A percentile compares a stretch with the other conserved stretches of the same genome.
phyloP scores from a whole-genome alignment of 1,140 invertebrate species.

The Oryzaephilus surinamensis region DNA sequence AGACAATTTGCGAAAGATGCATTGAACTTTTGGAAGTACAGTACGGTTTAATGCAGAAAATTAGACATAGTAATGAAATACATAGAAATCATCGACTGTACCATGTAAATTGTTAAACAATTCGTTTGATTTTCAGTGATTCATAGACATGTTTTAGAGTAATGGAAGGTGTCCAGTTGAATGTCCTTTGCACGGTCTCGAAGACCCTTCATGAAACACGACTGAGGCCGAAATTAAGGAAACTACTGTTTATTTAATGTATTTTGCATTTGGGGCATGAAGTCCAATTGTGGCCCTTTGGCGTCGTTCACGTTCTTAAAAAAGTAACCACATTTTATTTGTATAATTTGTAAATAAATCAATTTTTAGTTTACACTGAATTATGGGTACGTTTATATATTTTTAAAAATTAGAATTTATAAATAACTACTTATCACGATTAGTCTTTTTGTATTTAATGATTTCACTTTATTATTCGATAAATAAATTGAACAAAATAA shows the following conservation, averaged over 20 bases:
- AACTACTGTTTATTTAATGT: constrained; percentile 1
- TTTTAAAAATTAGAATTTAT: no score
- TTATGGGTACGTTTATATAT: no score
- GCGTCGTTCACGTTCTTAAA: no score
- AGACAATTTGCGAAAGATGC: constrained; percentile 27
- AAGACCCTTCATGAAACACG: constrained; percentile 12
- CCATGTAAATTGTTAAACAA: constrained; percentile 16
- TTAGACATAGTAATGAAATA: constrained; percentile 19
- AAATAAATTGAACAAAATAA: no score
- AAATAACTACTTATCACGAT: no score
- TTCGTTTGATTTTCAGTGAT: not conserved
- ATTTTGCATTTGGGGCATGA: no score
- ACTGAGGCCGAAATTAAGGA: constrained; percentile 2
- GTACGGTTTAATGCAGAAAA: constrained; percentile 24
- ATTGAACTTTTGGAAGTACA: constrained; percentile 23
- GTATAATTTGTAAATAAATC: no score
- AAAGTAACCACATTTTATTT: no score
- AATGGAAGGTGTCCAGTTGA: constrained; percentile 23
- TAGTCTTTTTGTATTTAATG: no score
- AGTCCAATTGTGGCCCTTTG: no score
- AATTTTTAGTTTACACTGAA: no score
- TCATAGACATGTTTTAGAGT: constrained; percentile 17
- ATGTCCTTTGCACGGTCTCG: constrained; percentile 21
- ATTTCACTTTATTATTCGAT: no score
- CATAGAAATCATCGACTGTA: constrained; percentile 18